These are phyloP conservation scores for Aplocera efformata DNA, from an alignment of 2,888 invertebrate genomes.

Conservation along the genomic window DNA sequence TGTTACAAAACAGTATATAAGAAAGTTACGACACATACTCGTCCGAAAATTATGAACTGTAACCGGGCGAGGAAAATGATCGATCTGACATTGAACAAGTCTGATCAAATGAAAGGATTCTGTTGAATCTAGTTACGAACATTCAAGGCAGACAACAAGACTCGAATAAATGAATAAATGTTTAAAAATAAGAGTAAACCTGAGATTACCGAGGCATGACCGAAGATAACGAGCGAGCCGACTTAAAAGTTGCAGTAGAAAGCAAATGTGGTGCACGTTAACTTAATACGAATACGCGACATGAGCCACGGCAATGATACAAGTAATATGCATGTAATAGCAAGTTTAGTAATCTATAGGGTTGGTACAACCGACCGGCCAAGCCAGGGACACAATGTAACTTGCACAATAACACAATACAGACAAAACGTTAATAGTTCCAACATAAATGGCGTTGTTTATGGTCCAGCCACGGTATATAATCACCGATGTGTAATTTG, in stretches of 20 bases:
- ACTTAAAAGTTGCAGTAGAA: conserved; percentile 49
- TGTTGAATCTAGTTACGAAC: conserved; percentile 28
- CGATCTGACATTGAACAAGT: conserved; percentile 27
- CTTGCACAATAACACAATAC: conserved; percentile 31
- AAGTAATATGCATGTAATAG: conserved; percentile 8
- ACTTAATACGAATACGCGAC: conserved; percentile 19
- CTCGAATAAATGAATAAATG: conserved; percentile 38
- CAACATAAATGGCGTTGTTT: conserved; percentile 15
- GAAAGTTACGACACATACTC: conserved; percentile 20
- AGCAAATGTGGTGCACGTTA: conserved; percentile 34
- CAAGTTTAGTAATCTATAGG: conserved; percentile 10
- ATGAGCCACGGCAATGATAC: conserved; percentile 11
- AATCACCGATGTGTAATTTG: conserved; percentile 18
- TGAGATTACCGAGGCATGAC: conserved; percentile 53
- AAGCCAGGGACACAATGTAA: conserved; percentile 18
- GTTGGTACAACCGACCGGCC: conserved; percentile 28
- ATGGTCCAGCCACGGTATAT: conserved; percentile 21
- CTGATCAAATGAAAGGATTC: conserved; percentile 37
- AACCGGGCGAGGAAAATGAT: conserved; percentile 19
- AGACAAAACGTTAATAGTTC: conserved; percentile 25
- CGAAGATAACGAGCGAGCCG: conserved; percentile 52
- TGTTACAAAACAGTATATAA: conserved; percentile 19
- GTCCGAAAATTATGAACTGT: conserved; percentile 12
- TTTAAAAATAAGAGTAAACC: conserved; percentile 40
- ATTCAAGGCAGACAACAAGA: conserved; percentile 40